Percentiles rank a stretch among this genome's conserved stretches.
Conservation (phyloP, 2,113 vertebrate species). For the Podarcis raffonei region DNA sequence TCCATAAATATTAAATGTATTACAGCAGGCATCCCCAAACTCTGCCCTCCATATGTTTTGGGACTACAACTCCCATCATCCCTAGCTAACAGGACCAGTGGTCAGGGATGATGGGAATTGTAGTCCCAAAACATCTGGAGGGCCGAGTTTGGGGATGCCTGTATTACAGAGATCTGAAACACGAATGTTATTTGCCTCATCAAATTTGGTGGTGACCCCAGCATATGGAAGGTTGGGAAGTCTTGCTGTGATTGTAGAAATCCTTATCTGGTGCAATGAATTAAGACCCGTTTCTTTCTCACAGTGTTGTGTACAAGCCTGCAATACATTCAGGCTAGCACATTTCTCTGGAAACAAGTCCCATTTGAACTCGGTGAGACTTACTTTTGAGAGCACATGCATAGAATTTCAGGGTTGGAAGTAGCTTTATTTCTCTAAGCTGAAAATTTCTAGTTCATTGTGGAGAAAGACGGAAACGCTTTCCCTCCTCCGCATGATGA, state of each 20-base stretch:
- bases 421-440: constrained; percentile 50
- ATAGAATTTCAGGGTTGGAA: constrained; percentile 25
- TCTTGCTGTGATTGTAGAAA: background rate
- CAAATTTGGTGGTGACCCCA: too few species aligned
- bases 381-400: background rate
- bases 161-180: background rate
- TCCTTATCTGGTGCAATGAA: background rate
- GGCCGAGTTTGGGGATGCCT: too few species aligned
- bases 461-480: constrained; percentile 1
- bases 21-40: too few species aligned
- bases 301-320: constrained; percentile 20
- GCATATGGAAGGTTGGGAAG: background rate
- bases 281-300: background rate
- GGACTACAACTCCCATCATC: too few species aligned
- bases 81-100: too few species aligned
- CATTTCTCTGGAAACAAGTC: background rate
- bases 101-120: too few species aligned
- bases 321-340: background rate
- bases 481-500: constrained; percentile 22
- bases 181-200: background rate
- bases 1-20: background rate
- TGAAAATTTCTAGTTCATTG: constrained; percentile 62
- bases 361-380: background rate
- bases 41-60: too few species aligned
- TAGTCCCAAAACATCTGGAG: too few species aligned